phyloP scores from a whole-genome alignment of 2,888 invertebrate genomes.

The Trichacis sp. region DNA sequence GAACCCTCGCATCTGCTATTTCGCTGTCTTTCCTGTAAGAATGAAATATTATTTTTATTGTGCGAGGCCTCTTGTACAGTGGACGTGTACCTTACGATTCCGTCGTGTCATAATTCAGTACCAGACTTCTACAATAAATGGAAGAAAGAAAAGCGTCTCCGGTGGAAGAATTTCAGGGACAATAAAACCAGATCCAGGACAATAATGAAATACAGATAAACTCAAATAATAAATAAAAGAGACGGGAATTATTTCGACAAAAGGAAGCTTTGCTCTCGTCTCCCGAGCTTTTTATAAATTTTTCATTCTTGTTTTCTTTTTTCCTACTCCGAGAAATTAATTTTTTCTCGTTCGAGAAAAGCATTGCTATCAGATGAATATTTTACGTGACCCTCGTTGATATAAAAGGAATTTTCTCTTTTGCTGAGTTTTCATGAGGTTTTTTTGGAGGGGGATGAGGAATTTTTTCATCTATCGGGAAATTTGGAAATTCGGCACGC shows the following conservation, averaged over 20 bases:
- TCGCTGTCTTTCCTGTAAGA: constrained; percentile 27
- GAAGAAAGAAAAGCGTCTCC: constrained; percentile 15
- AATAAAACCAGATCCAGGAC: constrained; percentile 14
- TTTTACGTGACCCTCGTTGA: not conserved
- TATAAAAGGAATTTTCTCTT: not conserved
- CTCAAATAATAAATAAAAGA: constrained; percentile 15
- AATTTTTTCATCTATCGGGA: not conserved
- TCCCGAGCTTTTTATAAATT: constrained; percentile 3
- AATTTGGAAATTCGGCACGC: not conserved
- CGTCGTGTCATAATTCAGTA: constrained; percentile 33
- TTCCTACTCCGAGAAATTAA: constrained; percentile 1
- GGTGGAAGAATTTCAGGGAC: constrained; percentile 16
- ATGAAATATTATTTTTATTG: constrained; percentile 41
- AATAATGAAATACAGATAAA: constrained; percentile 29
- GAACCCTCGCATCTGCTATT: constrained; percentile 34
- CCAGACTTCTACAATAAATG: constrained; percentile 26
- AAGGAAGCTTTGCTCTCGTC: not conserved
- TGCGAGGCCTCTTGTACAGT: constrained; percentile 27
- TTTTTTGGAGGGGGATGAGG: not conserved
- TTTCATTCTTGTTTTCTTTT: not conserved
- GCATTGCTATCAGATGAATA: not conserved
- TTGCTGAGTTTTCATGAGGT: not conserved
- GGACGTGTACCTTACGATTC: constrained; percentile 26
- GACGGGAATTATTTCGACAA: constrained; percentile 4
- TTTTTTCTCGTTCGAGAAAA: not conserved